Conservation (phyloP, 2,888 invertebrate species). For the Cheilosia urbana region DNA sequence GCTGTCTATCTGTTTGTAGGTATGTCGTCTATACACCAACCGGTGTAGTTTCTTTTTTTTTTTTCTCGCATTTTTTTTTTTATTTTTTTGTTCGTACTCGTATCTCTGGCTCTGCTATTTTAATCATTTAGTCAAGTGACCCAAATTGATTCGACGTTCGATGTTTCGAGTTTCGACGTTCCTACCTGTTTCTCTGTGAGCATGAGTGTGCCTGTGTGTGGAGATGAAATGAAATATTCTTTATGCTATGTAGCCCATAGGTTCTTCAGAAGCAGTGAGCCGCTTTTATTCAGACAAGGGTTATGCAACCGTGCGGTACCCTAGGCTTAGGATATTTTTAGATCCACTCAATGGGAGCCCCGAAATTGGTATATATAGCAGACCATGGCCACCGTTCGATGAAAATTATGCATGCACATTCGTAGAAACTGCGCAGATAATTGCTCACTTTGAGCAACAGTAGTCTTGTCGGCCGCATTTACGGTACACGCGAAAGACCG, state of each 20-base stretch:
- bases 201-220: constrained; percentile 6
- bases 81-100: neutral
- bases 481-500: constrained; percentile 73
- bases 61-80: neutral
- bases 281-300: constrained; percentile 12
- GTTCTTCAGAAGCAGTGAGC: constrained; percentile 18
- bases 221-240: constrained; percentile 22
- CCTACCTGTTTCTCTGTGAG: constrained; percentile 40
- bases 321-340: constrained; percentile 3
- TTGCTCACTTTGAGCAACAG: constrained; percentile 60
- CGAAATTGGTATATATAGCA: constrained; percentile 25
- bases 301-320: constrained; percentile 57
- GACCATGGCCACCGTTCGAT: constrained; percentile 22
- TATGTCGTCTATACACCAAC: constrained; percentile 1
- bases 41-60: constrained; percentile 30
- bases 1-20: constrained; percentile 4
- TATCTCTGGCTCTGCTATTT: constrained; percentile 73
- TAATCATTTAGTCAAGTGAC: constrained; percentile 75
- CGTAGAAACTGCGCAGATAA: constrained; percentile 62
- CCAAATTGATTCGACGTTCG: constrained; percentile 71
- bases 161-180: constrained; percentile 43
- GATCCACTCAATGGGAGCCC: neutral
- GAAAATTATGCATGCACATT: constrained; percentile 5
- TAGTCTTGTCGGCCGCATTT: constrained; percentile 56
- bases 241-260: constrained; percentile 6